Evolutionary conservation across 2,113 vertebrate genomes (phyloP).

Genomic region (Piaya cayana): DNA sequence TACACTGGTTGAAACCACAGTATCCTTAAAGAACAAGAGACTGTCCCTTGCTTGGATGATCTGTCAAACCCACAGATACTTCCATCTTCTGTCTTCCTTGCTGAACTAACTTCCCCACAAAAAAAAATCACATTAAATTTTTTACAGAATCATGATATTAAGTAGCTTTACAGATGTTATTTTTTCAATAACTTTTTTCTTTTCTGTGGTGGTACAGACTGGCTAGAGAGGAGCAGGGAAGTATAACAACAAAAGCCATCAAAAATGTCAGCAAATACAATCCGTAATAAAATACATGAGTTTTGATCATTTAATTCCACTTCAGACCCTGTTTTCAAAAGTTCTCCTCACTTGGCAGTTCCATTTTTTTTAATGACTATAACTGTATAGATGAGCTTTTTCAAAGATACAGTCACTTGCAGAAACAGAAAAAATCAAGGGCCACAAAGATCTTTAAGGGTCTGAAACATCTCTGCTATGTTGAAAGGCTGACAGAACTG

Average conservation of each 20-base stretch:
- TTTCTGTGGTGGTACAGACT: neutral
- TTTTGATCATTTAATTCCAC: neutral
- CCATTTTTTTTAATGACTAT: neutral
- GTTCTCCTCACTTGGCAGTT: neutral
- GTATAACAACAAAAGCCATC: neutral
- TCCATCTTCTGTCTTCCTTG: neutral
- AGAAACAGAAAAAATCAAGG: neutral
- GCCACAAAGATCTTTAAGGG: neutral
- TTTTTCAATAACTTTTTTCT: neutral
- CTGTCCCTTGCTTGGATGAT: neutral
- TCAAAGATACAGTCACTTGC: neutral
- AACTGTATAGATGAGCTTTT: neutral
- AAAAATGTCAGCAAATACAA: neutral
- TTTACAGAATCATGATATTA: neutral
- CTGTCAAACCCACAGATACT: neutral
- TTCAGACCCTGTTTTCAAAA: neutral
- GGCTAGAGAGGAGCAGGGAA: fast-evolving
- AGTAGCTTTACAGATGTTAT: neutral
- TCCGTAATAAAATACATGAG: neutral
- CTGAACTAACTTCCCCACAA: neutral
- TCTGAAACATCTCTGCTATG: neutral
- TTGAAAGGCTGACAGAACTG: neutral
- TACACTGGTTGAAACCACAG: neutral
- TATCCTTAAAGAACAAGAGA: neutral
- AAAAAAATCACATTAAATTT: neutral